Base-by-base conservation (phyloP, 2,888 invertebrate species). In the Blastobasis adustella region DNA sequence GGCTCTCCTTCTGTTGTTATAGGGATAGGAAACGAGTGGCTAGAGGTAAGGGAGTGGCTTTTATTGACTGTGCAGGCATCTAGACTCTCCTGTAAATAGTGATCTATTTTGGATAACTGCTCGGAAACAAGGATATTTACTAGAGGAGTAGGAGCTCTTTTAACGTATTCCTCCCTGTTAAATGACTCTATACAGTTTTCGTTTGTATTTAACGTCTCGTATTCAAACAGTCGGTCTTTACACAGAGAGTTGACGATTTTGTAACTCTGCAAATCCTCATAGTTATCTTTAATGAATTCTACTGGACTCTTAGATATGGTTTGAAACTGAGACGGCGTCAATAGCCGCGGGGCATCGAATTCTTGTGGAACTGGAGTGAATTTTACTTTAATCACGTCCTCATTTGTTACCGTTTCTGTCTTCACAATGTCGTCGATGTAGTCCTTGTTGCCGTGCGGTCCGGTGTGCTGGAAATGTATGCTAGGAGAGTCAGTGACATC, bases 381-480 rank as follows among this genome's bases (percentile, higher is more conserved):
- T 65, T 83, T 86, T 0, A 89, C 82, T 61, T 80, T 83, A 52
- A 86, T 77, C 10, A 86, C 80, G 51, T 88, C 83, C 61, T 87
- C 81, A 57, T 87, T 88, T 38, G 84, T 86, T 49, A 86, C 79
- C 0, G 79, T 85, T 67, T 89, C 89, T 5, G 85, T 87, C 73
- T 87, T 83, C 39, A 82, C 60, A 49, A 84, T 71, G 56, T 85
- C 83, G 56, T 85, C 78, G 5, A 89, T 73, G 58, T 79, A 83
- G 56, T 81, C 82, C 46, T 73, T 77, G 51, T 69, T 74, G 49
- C 77, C 76, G 51, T 73, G 58, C 38, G 63, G 53, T 51, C 72
- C 69, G 42, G 66, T 53, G 48, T 62, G 58, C 53, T 69, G 62
- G 51, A 59, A 65, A 23, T 23, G 23, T 47, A 62, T 52, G 54